Evolutionary conservation across 2,888 invertebrate genomes (phyloP), one percentile per base, ranked within the genome.

Genomic region (Apodemia duryi): DNA sequence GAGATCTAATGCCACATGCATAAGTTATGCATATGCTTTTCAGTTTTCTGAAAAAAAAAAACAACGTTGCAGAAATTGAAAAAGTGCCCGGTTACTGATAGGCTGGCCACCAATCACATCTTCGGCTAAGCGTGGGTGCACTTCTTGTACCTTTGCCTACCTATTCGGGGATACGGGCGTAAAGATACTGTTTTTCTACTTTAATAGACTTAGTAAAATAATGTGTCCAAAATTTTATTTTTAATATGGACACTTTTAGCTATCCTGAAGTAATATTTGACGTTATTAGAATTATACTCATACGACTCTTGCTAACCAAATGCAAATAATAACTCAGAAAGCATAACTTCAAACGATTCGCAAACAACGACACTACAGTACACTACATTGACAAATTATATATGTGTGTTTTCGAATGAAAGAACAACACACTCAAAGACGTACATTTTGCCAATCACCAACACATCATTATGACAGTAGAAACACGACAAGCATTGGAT

Each of bases 271-370:
- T 49, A 49, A 49, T 49, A n/a, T 49, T 49, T n/a, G n/a, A 49
- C n/a, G 49, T n/a, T 49, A 49, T 49, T 49, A 49, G 6, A 49
- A n/a, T n/a, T 49, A 49, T 49, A n/a, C 32, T 57, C 57, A 57
- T 32, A 57, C 57, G 29, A 29, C 29, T 29, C 57, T 60, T 60
- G 60, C n/a, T 7, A 32, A 13, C 7, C 29, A 32, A n/a, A 32
- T 7, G 35, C 60, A 32, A 60, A 60, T 60, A 60, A 60, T 35
- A 60, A 35, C n/a, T 60, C 35, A 35, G 60, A 60, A 60, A 32
- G 35, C 35, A 13, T 6, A 35, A 60, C 60, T 35, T 60, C n/a
- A 60, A 60, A 60, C 60, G 60, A 35, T n/a, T 32, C 51, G 51
- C 51, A 21, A 51, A 51, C 21, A 51, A 51, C 21, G 21, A 51